Percentiles rank a stretch among this genome's conserved stretches.
Evolutionary conservation across 2,888 invertebrate species (phyloP).

Genomic region (Platycnemis pennipes): DNA sequence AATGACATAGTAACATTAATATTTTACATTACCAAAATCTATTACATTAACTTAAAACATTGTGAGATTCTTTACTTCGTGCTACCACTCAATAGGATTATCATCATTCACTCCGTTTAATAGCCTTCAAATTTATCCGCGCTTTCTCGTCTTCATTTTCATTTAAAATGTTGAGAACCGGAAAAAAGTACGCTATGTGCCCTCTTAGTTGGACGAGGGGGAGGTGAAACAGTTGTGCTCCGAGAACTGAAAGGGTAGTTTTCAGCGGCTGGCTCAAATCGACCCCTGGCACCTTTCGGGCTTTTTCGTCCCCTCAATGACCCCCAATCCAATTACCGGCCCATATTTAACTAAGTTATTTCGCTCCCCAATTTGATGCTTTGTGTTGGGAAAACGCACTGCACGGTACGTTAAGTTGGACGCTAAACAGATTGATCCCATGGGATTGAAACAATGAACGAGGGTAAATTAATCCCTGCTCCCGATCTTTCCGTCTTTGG

Average conservation of each 20-base stretch:
- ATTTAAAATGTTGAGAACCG: too few relatives aligned
- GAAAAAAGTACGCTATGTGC: too few relatives aligned
- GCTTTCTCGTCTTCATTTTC: too few relatives aligned
- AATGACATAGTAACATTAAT: too few relatives aligned
- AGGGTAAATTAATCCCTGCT: not conserved
- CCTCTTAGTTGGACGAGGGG: not conserved
- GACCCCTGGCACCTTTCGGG: not conserved
- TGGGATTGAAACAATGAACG: not conserved
- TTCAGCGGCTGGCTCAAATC: not conserved
- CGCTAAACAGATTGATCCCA: not conserved
- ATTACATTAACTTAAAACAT: too few relatives aligned
- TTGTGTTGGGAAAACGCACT: not conserved
- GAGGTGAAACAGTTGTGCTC: not conserved
- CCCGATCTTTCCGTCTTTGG: not conserved
- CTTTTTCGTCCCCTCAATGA: not conserved
- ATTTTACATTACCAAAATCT: too few relatives aligned
- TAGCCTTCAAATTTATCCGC: too few relatives aligned
- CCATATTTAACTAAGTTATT: not conserved
- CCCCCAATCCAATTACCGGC: not conserved
- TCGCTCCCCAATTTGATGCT: not conserved
- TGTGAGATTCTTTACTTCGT: too few relatives aligned
- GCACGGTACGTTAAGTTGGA: not conserved
- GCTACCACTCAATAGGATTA: too few relatives aligned
- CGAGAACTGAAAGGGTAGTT: not conserved
- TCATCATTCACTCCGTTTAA: too few relatives aligned